Base-by-base conservation (phyloP, 2,888 invertebrate genomes). In the Pteria penguin region DNA sequence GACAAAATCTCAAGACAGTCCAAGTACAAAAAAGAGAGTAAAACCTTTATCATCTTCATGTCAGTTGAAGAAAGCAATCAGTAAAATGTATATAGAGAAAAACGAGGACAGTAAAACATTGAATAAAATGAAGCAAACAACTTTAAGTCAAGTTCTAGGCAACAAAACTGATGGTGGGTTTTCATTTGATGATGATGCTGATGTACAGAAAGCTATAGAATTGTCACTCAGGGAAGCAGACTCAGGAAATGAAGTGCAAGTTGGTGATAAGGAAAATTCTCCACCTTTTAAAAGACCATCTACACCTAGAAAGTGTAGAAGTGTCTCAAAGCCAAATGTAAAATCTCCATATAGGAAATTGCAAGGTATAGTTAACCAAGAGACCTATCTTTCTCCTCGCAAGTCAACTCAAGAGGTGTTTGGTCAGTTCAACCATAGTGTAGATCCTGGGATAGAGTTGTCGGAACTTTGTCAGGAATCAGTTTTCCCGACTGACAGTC, bases 371-470 rank as follows among this genome's bases (percentile, higher is more conserved):
- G n/a, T n/a, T n/a, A n/a, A n/a, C n/a, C n/a, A n/a, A n/a, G n/a
- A n/a, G n/a, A n/a, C n/a, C n/a, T n/a, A n/a, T n/a, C n/a, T n/a
- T n/a, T n/a, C n/a, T n/a, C 45, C 45, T 26, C 14, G 8, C 24
- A 26, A 60, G 60, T 36, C 65, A 2, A 26, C 22, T 22, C 22
- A 22, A 65, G 36, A 3, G 18, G 18, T 26, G 33, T 22, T 31
- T 31, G n/a, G 4, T 36, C 18, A 27, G n/a, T 65, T 73, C 32
- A 86, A 86, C 76, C 80, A 83, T 18, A 86, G 86, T 70, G 26
- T 85, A 24, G 86, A 84, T 31, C 86, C 86, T 57, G 82, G 73
- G 55, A 79, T 81, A 14, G 79, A 82, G 31, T 73, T 86, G 27
- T 81, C 85, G 14, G 60, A 81, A 63, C 70, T 78, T 52, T 85